A percentile compares a stretch with the other conserved stretches of the same genome.
Conservation (phyloP, 2,888 invertebrate genomes). For the Caenorhabditis panamensis region DNA sequence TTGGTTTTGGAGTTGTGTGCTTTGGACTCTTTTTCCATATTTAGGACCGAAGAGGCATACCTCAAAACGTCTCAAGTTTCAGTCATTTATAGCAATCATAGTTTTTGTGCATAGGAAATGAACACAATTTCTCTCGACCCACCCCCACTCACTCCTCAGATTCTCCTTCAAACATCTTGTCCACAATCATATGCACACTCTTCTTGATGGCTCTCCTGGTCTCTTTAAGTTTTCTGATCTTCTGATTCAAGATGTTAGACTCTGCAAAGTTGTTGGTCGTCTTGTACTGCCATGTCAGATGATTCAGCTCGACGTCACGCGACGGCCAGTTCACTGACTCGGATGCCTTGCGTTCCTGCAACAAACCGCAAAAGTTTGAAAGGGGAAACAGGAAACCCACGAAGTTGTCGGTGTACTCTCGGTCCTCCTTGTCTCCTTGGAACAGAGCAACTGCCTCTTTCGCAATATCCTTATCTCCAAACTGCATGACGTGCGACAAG, state of each 20-base stretch:
- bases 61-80: background rate
- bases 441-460: slow-evolving; percentile 81
- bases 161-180: slow-evolving; percentile 52
- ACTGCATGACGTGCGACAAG: slow-evolving; percentile 85
- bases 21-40: background rate
- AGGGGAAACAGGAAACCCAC: slow-evolving; percentile 8
- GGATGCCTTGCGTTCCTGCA: slow-evolving; percentile 25
- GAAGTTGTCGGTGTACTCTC: slow-evolving; percentile 55
- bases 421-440: slow-evolving; percentile 79
- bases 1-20: background rate
- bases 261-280: slow-evolving; percentile 15
- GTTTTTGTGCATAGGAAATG: too few species aligned
- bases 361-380: background rate
- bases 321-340: slow-evolving; percentile 80
- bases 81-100: background rate
- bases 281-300: slow-evolving; percentile 65
- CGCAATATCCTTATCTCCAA: slow-evolving; percentile 83
- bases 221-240: slow-evolving; percentile 30
- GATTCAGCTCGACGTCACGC: slow-evolving; percentile 81
- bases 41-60: background rate
- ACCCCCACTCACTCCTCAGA: slow-evolving; percentile 56
- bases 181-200: slow-evolving; percentile 53
- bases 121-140: too few species aligned
- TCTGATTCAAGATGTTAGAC: slow-evolving; percentile 20
- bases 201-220: slow-evolving; percentile 57